These are phyloP conservation scores for Bombus superbus DNA, from an alignment of 1,140 invertebrate species.

Conservation along the genomic window DNA sequence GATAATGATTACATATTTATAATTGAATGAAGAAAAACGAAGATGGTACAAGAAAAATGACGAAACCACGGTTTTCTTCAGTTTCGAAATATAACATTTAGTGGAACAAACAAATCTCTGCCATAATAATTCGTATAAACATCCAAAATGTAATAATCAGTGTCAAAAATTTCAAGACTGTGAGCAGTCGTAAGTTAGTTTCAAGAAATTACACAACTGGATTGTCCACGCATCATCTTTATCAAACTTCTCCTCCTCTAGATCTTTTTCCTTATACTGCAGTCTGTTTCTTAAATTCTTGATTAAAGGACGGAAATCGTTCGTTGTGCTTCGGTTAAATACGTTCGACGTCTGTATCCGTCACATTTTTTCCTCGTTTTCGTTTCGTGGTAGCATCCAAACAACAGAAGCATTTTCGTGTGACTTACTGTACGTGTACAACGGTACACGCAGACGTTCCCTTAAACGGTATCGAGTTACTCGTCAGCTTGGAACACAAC, in stretches of 20 bases:
- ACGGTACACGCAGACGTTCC: constrained; percentile 54
- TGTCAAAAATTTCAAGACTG: no score
- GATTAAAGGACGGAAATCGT: background rate
- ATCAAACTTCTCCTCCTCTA: background rate
- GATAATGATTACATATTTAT: no score
- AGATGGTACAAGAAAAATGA: no score
- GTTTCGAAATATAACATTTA: no score
- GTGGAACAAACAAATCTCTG: no score
- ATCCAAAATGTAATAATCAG: no score
- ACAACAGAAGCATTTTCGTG: constrained; percentile 47
- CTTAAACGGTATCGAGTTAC: constrained; percentile 70
- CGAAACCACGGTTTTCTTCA: no score
- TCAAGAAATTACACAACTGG: background rate
- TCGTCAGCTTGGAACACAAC: constrained; percentile 58
- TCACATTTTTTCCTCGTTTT: background rate
- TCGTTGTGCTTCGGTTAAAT: background rate
- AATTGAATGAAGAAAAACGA: no score
- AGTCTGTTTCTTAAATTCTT: constrained; percentile 1
- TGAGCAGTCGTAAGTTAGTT: no score
- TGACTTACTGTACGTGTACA: constrained; percentile 38
- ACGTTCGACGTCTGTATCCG: constrained; percentile 36
- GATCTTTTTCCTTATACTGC: background rate
- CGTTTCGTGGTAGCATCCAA: constrained; percentile 14
- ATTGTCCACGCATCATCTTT: background rate
- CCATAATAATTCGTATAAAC: no score